Percentiles rank a stretch among this genome's conserved stretches.
Evolutionary conservation across 2,888 invertebrate genomes (phyloP).

Genomic region (Ichneumon xanthorius): DNA sequence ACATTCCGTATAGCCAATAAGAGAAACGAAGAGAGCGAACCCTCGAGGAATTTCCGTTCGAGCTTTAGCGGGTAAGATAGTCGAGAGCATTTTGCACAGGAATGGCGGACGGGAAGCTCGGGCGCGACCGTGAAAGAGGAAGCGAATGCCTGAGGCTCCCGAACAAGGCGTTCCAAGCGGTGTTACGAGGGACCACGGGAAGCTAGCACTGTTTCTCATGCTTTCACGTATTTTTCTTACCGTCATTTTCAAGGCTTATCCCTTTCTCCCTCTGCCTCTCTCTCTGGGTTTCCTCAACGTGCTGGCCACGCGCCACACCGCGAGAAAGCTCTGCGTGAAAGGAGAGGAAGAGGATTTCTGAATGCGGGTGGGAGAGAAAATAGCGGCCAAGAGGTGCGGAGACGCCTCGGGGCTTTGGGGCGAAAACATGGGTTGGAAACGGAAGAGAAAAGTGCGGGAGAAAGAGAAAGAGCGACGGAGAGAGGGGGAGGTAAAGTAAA

Average conservation of each 20-base stretch:
- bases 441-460: constrained; percentile 34
- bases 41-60: constrained; percentile 34
- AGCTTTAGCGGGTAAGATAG: constrained; percentile 25
- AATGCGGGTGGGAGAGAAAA: not conserved
- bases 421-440: constrained; percentile 23
- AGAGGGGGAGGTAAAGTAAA: constrained; percentile 7
- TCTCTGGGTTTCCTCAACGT: constrained; percentile 26
- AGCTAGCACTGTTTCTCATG: constrained; percentile 45
- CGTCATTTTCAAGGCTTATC: constrained; percentile 64
- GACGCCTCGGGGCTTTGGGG: constrained; percentile 15
- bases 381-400: constrained; percentile 15
- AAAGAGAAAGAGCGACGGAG: constrained; percentile 1
- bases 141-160: constrained; percentile 30
- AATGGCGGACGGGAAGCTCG: constrained; percentile 28
- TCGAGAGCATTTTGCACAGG: constrained; percentile 42
- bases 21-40: not conserved
- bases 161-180: constrained; percentile 3
- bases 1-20: not conserved
- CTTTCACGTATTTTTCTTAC: constrained; percentile 63
- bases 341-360: constrained; percentile 31
- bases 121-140: constrained; percentile 44
- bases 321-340: constrained; percentile 28
- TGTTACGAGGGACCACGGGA: constrained; percentile 41
- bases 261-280: constrained; percentile 15
- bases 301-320: constrained; percentile 17